Base-by-base conservation (phyloP, 2,113 vertebrate genomes). In the Dolichotis patagonum region DNA sequence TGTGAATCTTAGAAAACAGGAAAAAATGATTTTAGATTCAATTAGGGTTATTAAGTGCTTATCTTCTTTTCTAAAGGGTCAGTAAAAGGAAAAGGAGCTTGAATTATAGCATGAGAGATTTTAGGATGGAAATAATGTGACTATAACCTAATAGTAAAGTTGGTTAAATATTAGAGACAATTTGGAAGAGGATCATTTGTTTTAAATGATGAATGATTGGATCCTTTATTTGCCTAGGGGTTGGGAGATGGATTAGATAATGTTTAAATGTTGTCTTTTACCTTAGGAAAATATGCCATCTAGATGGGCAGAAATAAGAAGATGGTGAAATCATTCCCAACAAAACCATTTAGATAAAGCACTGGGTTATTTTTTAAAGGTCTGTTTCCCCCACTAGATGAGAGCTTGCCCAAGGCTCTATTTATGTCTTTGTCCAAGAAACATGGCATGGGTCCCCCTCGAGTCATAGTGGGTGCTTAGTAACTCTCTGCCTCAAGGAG, bases 201-300 rank as follows among this genome's bases (percentile, higher is more conserved):
- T 84, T 56, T 71, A 52, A 90, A 13, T 95, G 52, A 84, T 22
- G 49, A 38, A 7, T 85, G 13, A 16, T 85, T 95, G 91, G 73
- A 90, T 96, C 38, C 52, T 94, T 62, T 41, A 89, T 41, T 91
- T 96, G 38, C 43, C 14, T 85, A 41, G 2, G 7, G 49, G 28
- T 30, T 49, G 24, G n/a, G 49, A 92, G 54, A 75, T 88, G 24
- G 62, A 67, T 60, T 93, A 81, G 20, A 56, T 93, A 73, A 75
- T 80, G 9, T 84, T 94, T 94, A 91, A 85, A 87, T 73, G 56
- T 97, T 94, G 94, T 81, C 73, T 96, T 56, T 83, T 87, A 80
- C 86, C 56, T 97, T 91, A 65, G 49, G 95, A 93, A 26, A 94
- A 71, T n/a, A 85, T 92, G 38, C 26, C n/a, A 41, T 93, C 38